Percentiles rank a stretch among this genome's conserved stretches.
Evolutionary conservation across 2,888 invertebrate species (phyloP).

Genomic region (Zygogramma bicolorata): DNA sequence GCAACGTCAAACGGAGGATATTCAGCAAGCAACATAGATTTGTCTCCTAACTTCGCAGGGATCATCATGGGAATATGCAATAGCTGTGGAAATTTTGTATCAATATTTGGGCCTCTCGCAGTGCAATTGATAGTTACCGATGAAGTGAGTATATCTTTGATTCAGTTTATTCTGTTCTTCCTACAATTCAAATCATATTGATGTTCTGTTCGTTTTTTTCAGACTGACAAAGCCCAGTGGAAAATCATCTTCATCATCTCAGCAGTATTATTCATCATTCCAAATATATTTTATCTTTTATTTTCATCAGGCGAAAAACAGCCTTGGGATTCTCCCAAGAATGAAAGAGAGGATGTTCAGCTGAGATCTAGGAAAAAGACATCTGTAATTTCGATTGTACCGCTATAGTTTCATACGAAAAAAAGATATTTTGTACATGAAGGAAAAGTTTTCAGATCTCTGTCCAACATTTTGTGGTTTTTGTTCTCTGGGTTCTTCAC

Average conservation of each 20-base stretch:
- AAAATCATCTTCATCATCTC: conserved; percentile 44
- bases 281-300: conserved; percentile 6
- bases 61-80: conserved; percentile 89
- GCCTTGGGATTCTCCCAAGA: background rate
- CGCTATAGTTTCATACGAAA: too few species aligned
- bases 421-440: too few species aligned
- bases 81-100: conserved; percentile 81
- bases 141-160: conserved; percentile 71
- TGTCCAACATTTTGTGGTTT: too few species aligned
- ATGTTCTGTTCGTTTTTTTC: conserved; percentile 30
- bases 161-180: background rate
- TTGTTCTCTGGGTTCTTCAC: too few species aligned
- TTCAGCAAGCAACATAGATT: conserved; percentile 84
- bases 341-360: background rate
- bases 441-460: too few species aligned
- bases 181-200: too few species aligned
- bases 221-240: conserved; percentile 44
- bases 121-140: conserved; percentile 78
- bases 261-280: conserved; percentile 27
- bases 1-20: conserved; percentile 82
- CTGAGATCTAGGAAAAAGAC: conserved; percentile 5
- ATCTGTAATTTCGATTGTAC: conserved; percentile 28
- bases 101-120: conserved; percentile 81
- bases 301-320: conserved; percentile 8
- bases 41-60: conserved; percentile 87